Conservation (phyloP, 2,888 invertebrate species). For the Megaustenia siamemsis region DNA sequence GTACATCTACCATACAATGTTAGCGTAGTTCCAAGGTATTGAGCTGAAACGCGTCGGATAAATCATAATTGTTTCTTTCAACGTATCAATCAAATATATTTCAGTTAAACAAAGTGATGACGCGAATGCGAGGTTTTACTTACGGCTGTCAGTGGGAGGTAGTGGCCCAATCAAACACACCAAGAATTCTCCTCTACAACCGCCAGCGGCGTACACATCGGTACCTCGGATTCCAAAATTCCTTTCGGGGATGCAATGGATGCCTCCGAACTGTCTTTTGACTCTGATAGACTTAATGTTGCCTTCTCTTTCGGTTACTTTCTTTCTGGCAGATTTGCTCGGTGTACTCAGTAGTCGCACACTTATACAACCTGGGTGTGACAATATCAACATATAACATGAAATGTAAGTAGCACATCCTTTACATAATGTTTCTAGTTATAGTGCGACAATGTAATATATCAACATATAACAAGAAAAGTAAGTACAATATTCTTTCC, state of each 20-base stretch:
- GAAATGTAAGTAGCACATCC: too few species aligned
- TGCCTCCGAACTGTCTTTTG: background rate
- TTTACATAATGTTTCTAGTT: too few species aligned
- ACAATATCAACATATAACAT: background rate
- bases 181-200: background rate
- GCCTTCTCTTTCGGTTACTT: background rate
- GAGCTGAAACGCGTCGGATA: too few species aligned
- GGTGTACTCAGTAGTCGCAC: background rate
- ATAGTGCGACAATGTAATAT: too few species aligned
- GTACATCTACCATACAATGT: too few species aligned
- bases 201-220: slow-evolving; percentile 1
- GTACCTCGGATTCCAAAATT: background rate
- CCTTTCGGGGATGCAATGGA: background rate
- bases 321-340: background rate
- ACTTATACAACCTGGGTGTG: background rate
- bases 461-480: too few species aligned
- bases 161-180: background rate
- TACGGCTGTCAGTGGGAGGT: background rate
- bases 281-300: background rate
- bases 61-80: too few species aligned
- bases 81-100: too few species aligned
- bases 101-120: too few species aligned
- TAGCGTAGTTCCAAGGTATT: too few species aligned
- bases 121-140: too few species aligned
- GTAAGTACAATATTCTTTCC: too few species aligned